Percentiles rank a stretch among this genome's conserved stretches.
These are phyloP conservation scores for Leptopilina boulardi DNA, from an alignment of 1,140 invertebrate genomes.

Conservation along the genomic window DNA sequence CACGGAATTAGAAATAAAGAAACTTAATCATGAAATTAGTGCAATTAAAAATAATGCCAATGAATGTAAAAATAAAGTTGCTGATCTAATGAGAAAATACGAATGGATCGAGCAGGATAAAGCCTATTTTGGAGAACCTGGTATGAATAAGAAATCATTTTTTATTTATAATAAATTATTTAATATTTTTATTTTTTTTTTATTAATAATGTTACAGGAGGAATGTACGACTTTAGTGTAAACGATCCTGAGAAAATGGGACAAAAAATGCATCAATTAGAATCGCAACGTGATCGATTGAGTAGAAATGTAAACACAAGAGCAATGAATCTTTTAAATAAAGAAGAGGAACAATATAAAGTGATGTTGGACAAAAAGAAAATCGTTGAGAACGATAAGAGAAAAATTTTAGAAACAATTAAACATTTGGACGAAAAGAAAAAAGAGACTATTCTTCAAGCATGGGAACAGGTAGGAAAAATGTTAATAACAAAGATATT, in stretches of 20 bases:
- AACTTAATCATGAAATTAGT: conserved; percentile 84
- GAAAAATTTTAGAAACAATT: conserved; percentile 89
- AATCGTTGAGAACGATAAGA: conserved; percentile 92
- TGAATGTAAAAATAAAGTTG: conserved; percentile 70
- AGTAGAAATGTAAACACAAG: conserved; percentile 88
- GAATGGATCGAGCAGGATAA: conserved; percentile 89
- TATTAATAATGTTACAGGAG: conserved; percentile 56
- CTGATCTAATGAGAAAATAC: conserved; percentile 77
- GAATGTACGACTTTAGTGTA: conserved; percentile 70
- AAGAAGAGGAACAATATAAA: conserved; percentile 91
- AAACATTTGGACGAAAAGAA: conserved; percentile 93
- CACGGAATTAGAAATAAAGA: conserved; percentile 86
- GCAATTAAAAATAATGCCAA: conserved; percentile 72
- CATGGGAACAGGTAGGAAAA: conserved; percentile 83
- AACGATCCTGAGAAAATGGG: conserved; percentile 74
- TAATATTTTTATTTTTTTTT: conserved; percentile 11
- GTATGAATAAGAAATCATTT: conserved; percentile 59
- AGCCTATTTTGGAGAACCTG: conserved; percentile 86
- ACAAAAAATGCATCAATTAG: conserved; percentile 78
- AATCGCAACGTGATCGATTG: conserved; percentile 84
- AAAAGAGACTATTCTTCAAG: conserved; percentile 85
- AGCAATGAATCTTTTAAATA: conserved; percentile 90
- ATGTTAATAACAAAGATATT: too few species aligned
- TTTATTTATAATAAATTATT: too few species aligned
- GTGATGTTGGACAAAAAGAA: conserved; percentile 87